Evolutionary conservation across 2,113 vertebrate genomes (phyloP).

Genomic region (Oreamnos americanus): DNA sequence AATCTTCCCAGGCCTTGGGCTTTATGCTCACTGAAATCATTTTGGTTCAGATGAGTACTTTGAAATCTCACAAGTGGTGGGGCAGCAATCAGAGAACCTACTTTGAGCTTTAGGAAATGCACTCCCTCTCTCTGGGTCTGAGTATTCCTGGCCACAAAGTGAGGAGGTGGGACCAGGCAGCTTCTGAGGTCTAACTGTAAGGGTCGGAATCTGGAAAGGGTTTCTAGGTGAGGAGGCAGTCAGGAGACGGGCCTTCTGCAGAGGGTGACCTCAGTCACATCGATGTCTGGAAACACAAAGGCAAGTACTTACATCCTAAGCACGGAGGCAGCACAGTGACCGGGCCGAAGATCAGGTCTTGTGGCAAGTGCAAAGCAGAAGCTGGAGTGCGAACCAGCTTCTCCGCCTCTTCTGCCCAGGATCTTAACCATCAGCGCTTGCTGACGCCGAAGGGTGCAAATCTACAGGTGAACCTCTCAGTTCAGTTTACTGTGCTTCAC

Average conservation of each 20-base stretch:
- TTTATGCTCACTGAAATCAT: not conserved
- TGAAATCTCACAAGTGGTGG: not conserved
- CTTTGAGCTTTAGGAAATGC: not conserved
- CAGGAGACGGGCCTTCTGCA: not conserved
- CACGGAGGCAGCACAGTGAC: not conserved
- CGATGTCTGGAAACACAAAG: not conserved
- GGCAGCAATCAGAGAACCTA: not conserved
- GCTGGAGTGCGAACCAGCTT: not conserved
- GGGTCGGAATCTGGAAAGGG: not conserved
- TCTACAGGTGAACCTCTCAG: not conserved
- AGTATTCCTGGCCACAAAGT: not conserved
- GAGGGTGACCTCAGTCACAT: not conserved
- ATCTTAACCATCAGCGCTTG: not conserved
- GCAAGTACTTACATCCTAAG: not conserved
- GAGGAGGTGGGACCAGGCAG: not conserved
- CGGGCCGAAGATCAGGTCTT: not conserved
- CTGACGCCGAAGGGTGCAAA: not conserved
- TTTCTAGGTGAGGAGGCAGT: not conserved
- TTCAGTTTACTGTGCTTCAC: not conserved
- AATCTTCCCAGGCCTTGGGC: not conserved
- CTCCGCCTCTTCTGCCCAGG: not conserved
- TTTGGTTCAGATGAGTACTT: not conserved
- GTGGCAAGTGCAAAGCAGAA: not conserved
- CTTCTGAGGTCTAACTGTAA: not conserved
- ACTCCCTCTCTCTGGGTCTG: not conserved